A percentile compares a stretch with the other conserved stretches of the same genome.
phyloP scores from a whole-genome alignment of 2,113 vertebrate species.

The Burhinus bistriatus region DNA sequence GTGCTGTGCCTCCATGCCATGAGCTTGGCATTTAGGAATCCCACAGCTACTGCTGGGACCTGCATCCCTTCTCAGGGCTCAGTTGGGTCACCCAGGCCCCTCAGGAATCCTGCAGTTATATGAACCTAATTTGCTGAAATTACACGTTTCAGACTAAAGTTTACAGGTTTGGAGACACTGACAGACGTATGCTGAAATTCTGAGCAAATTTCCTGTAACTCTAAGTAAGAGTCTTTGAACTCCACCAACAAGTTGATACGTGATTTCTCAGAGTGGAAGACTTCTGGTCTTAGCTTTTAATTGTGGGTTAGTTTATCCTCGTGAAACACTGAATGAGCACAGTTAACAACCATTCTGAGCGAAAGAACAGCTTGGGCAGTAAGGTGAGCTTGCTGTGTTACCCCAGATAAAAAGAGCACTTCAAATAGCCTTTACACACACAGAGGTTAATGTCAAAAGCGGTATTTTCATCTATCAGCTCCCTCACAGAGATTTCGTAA shows the following conservation, averaged over 20 bases:
- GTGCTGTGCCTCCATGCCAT: not conserved
- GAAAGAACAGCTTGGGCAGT: not conserved
- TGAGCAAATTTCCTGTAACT: not conserved
- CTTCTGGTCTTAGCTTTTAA: not conserved
- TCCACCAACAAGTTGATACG: not conserved
- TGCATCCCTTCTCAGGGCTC: not conserved
- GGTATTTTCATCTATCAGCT: not conserved
- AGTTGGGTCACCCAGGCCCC: fast-evolving
- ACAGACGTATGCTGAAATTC: not conserved
- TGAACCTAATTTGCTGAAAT: not conserved
- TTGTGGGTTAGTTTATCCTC: not conserved
- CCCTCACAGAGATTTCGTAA: not conserved
- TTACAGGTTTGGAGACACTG: not conserved
- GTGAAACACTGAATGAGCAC: no score
- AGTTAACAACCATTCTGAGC: not conserved
- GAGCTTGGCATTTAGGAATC: not conserved
- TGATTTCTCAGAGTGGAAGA: not conserved
- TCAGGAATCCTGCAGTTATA: not conserved
- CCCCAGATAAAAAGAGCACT: not conserved
- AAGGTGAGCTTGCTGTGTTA: not conserved
- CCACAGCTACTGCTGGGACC: not conserved
- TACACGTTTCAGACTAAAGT: not conserved
- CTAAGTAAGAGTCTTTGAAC: not conserved
- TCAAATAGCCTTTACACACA: not conserved
- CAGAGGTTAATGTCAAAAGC: not conserved